These are phyloP conservation scores for Hippocampus abdominalis DNA, from an alignment of 2,113 vertebrate species.

Conservation along the genomic window DNA sequence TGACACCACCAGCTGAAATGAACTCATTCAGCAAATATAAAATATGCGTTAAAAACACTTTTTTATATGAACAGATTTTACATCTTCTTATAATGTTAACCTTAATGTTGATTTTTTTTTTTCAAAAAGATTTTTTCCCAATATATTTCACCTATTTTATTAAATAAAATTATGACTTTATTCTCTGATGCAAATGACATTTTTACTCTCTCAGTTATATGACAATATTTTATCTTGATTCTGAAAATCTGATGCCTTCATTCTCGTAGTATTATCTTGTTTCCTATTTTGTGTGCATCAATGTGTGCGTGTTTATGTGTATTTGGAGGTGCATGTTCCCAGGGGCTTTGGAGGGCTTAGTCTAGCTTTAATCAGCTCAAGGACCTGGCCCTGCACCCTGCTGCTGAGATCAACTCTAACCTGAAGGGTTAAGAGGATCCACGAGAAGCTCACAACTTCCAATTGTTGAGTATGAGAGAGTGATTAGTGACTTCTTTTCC, in stretches of 20 bases:
- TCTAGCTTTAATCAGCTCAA: constrained; percentile 66
- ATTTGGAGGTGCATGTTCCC: constrained; percentile 38
- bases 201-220: no score
- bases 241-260: not conserved
- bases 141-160: no score
- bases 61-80: no score
- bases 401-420: constrained; percentile 40
- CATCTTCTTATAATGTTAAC: no score
- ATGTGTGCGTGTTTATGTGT: constrained; percentile 4
- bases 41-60: no score
- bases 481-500: constrained; percentile 2
- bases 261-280: not conserved
- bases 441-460: constrained; percentile 23
- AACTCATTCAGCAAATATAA: no score
- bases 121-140: no score
- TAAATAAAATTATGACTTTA: no score
- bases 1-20: not conserved
- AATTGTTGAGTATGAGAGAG: not conserved
- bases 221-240: not conserved
- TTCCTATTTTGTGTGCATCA: not conserved
- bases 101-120: no score
- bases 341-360: constrained; percentile 36
- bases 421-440: constrained; percentile 53
- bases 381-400: constrained; percentile 36
- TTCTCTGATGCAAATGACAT: no score